These are phyloP conservation scores for Saccostrea glomerata DNA, from an alignment of 1,140 invertebrate species.

Conservation along the genomic window DNA sequence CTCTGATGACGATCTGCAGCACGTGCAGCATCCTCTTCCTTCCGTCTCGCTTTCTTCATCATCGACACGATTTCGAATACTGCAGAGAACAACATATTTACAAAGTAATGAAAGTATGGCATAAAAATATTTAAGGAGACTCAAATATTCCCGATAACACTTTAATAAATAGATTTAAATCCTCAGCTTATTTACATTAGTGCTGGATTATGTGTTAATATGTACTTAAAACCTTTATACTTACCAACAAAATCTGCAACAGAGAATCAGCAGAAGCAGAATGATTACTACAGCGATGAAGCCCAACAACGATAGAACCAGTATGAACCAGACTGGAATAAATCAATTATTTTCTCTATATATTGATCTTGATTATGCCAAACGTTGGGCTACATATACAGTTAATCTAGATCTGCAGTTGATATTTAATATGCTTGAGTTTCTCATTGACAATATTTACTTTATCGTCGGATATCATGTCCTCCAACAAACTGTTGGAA, in stretches of 20 bases:
- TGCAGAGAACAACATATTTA: not conserved
- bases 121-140: not conserved
- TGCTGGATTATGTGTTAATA: not conserved
- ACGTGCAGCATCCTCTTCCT: not conserved
- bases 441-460: no score
- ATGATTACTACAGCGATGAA: not conserved
- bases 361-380: no score
- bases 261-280: not conserved
- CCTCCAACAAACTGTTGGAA: no score
- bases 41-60: not conserved
- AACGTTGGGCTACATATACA: no score
- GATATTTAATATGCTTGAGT: no score
- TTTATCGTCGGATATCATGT: no score
- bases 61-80: not conserved
- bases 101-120: no score
- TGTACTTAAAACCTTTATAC: not conserved
- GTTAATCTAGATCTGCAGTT: no score
- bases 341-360: not conserved
- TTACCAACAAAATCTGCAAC: not conserved
- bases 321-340: not conserved
- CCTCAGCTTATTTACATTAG: not conserved
- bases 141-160: not conserved
- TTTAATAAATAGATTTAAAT: not conserved
- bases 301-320: conserved; percentile 15
- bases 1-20: not conserved